These are phyloP conservation scores for Falcunculus frontatus DNA, from an alignment of 2,113 vertebrate species.

Conservation along the genomic window DNA sequence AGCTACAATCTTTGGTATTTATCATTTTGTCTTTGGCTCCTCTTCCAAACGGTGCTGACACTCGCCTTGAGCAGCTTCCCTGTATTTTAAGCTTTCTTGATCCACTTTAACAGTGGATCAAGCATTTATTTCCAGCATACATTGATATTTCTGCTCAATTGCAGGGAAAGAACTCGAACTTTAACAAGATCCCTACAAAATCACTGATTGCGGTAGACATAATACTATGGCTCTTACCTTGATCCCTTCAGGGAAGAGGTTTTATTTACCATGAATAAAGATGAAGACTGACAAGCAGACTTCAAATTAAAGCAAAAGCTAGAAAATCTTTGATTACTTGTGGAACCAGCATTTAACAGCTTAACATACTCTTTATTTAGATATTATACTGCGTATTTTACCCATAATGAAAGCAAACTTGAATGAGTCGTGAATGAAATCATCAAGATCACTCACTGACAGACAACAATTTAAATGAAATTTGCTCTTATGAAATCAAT, in stretches of 20 bases:
- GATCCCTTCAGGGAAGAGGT: constrained; percentile 19
- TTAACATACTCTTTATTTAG: constrained; percentile 39
- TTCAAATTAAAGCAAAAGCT: constrained; percentile 36
- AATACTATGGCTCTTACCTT: constrained; percentile 36
- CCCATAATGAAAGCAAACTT: constrained; percentile 6
- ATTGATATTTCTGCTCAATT: not conserved
- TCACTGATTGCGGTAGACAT: not conserved
- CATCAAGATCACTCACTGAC: not conserved
- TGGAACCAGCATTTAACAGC: constrained; percentile 16
- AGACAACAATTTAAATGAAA: constrained; percentile 27
- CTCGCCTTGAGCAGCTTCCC: not conserved
- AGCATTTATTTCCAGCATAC: not conserved
- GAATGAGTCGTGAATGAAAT: not conserved
- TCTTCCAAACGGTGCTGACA: not conserved
- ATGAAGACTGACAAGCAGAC: constrained; percentile 29
- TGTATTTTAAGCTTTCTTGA: not conserved
- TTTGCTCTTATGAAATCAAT: constrained; percentile 2
- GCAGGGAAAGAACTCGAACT: constrained; percentile 3
- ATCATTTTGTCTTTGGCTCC: not conserved
- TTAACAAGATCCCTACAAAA: constrained; percentile 26
- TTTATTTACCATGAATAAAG: constrained; percentile 44
- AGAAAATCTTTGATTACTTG: constrained; percentile 12
- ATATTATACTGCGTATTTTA: constrained; percentile 5
- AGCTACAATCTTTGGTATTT: not conserved
- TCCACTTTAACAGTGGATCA: not conserved